phyloP scores from a whole-genome alignment of 2,113 vertebrate species.

The Misgurnus mizolepis region DNA sequence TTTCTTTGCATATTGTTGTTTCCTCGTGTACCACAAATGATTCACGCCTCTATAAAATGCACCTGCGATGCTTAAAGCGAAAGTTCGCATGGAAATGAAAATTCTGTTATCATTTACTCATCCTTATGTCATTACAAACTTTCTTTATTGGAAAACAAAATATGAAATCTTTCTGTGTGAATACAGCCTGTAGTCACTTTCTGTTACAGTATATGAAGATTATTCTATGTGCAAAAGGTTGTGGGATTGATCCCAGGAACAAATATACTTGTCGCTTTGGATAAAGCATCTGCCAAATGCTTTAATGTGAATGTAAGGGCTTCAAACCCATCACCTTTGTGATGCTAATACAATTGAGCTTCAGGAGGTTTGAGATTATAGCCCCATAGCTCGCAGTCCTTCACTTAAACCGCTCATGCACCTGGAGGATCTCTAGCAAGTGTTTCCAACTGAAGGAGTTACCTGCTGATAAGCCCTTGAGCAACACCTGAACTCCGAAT shows the following conservation, averaged over 20 bases:
- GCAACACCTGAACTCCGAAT: neutral
- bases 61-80: neutral
- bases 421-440: neutral
- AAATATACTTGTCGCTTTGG: no score
- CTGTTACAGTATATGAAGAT: no score
- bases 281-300: no score
- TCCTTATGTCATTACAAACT: neutral
- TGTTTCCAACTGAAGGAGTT: constrained; percentile 4
- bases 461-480: neutral
- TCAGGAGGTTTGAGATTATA: neutral
- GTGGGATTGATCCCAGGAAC: no score
- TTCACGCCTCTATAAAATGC: neutral
- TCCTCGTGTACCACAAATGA: neutral
- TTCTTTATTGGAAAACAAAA: neutral
- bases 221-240: no score
- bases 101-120: neutral
- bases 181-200: no score
- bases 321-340: no score
- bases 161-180: no score
- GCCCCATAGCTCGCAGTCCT: neutral
- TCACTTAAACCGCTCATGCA: neutral
- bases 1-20: neutral
- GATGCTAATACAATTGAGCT: no score
- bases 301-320: no score
- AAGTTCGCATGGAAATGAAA: neutral